A percentile compares a stretch with the other conserved stretches of the same genome.
These are phyloP conservation scores for Ariolimax columbianus DNA, from an alignment of 2,888 invertebrate species.

Conservation along the genomic window DNA sequence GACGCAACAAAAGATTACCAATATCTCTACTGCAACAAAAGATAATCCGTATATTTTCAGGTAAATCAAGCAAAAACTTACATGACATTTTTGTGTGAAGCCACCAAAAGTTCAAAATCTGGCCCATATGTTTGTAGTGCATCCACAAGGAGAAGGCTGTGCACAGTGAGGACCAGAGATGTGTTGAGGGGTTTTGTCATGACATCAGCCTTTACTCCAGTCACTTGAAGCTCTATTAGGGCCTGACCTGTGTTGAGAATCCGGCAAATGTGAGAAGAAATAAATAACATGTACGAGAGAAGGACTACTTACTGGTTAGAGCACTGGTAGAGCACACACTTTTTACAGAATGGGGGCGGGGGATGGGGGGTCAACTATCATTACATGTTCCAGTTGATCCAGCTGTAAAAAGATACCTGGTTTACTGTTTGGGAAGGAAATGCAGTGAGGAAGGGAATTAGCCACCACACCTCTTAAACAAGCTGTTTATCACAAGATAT, in stretches of 20 bases:
- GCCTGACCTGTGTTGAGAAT: constrained; percentile 84
- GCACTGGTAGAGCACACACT: too few relatives aligned
- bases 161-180: constrained; percentile 90
- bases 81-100: constrained; percentile 92
- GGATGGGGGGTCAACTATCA: too few relatives aligned
- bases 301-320: too few relatives aligned
- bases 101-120: constrained; percentile 95
- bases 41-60: neutral
- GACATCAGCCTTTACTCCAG: constrained; percentile 89
- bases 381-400: too few relatives aligned
- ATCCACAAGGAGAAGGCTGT: constrained; percentile 94
- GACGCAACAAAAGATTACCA: too few relatives aligned
- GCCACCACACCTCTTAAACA: too few relatives aligned
- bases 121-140: constrained; percentile 96
- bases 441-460: too few relatives aligned
- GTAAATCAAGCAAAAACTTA: neutral
- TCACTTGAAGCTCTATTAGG: constrained; percentile 94
- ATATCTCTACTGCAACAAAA: too few relatives aligned
- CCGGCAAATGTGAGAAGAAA: neutral
- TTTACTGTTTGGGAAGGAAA: too few relatives aligned
- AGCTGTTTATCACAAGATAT: too few relatives aligned
- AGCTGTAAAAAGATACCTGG: too few relatives aligned
- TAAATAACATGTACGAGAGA: neutral
- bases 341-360: too few relatives aligned
- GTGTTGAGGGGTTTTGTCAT: constrained; percentile 87